Conservation (phyloP, 2,888 invertebrate species). For the Crossocerus cetratus region DNA sequence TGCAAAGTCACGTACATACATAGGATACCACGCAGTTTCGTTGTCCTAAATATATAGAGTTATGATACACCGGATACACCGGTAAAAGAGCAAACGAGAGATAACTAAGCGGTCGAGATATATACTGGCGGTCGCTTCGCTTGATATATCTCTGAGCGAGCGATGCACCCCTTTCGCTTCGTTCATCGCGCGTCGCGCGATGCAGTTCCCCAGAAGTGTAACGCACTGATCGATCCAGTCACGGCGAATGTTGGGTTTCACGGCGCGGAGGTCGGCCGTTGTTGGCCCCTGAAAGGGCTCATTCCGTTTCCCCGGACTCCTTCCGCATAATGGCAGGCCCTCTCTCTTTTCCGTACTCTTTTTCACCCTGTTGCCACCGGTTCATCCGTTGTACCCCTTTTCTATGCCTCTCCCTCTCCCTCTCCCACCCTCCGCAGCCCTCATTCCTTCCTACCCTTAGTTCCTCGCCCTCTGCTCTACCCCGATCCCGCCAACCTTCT, state of each 20-base stretch:
- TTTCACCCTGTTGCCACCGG: slow-evolving; percentile 19
- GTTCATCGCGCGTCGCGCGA: slow-evolving; percentile 11
- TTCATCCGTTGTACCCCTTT: slow-evolving; percentile 14
- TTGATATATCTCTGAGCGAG: slow-evolving; percentile 13
- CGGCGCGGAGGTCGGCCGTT: slow-evolving; percentile 32
- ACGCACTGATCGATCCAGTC: slow-evolving; percentile 65
- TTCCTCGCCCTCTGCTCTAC: neutral
- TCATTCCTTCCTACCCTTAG: neutral
- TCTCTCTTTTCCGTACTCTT: slow-evolving; percentile 23
- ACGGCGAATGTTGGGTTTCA: slow-evolving; percentile 59
- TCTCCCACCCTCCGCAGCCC: slow-evolving; percentile 19
- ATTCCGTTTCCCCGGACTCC: slow-evolving; percentile 8
- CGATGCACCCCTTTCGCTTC: slow-evolving; percentile 16
- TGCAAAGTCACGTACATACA: slow-evolving; percentile 29
- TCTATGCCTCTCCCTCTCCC: slow-evolving; percentile 23
- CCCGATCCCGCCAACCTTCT: neutral
- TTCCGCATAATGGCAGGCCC: neutral
- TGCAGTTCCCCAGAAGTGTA: slow-evolving; percentile 21
- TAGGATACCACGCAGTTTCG: slow-evolving; percentile 15
- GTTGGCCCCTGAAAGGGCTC: slow-evolving; percentile 31
- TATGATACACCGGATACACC: slow-evolving; percentile 32
- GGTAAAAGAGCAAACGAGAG: slow-evolving; percentile 21
- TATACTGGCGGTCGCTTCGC: slow-evolving; percentile 14
- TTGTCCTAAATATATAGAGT: slow-evolving; percentile 17
- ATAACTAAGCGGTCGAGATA: slow-evolving; percentile 23